These are phyloP conservation scores for Paralichthys olivaceus DNA, from an alignment of 2,113 vertebrate genomes.

Conservation along the genomic window DNA sequence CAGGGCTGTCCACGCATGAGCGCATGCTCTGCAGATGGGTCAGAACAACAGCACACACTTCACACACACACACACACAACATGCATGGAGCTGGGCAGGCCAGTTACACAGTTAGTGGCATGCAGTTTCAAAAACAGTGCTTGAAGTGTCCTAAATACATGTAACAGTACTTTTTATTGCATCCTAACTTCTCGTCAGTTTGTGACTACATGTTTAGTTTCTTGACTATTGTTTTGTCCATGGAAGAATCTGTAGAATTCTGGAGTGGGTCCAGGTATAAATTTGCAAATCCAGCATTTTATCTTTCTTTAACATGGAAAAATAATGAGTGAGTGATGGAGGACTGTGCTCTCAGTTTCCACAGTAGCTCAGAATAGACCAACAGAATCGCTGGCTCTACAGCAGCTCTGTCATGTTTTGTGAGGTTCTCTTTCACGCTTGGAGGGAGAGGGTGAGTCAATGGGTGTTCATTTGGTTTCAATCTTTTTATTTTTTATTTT, in stretches of 20 bases:
- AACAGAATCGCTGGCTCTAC: neutral
- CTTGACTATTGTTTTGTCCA: neutral
- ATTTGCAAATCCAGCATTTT: too few species aligned
- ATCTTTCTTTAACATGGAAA: too few species aligned
- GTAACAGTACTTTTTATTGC: neutral
- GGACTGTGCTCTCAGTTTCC: too few species aligned
- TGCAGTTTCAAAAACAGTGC: conserved; percentile 59
- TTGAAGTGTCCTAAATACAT: conserved; percentile 39
- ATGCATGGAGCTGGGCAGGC: conserved; percentile 73
- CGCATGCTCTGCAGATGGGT: conserved; percentile 95
- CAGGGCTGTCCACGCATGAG: conserved; percentile 85
- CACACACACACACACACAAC: conserved; percentile 69
- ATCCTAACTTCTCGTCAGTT: neutral
- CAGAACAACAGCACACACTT: conserved; percentile 79
- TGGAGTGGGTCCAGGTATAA: too few species aligned
- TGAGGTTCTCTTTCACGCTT: too few species aligned
- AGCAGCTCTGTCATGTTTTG: too few species aligned
- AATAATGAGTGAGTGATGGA: too few species aligned
- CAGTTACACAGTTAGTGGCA: conserved; percentile 71
- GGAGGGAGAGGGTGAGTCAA: too few species aligned
- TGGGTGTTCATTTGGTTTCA: too few species aligned
- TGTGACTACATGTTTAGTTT: too few species aligned
- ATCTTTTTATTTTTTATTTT: too few species aligned
- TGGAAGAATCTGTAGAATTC: too few species aligned
- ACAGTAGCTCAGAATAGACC: neutral